Percentiles rank a stretch among this genome's conserved stretches.
phyloP scores from a whole-genome alignment of 2,113 vertebrate species.

The Crotalus horridus region DNA sequence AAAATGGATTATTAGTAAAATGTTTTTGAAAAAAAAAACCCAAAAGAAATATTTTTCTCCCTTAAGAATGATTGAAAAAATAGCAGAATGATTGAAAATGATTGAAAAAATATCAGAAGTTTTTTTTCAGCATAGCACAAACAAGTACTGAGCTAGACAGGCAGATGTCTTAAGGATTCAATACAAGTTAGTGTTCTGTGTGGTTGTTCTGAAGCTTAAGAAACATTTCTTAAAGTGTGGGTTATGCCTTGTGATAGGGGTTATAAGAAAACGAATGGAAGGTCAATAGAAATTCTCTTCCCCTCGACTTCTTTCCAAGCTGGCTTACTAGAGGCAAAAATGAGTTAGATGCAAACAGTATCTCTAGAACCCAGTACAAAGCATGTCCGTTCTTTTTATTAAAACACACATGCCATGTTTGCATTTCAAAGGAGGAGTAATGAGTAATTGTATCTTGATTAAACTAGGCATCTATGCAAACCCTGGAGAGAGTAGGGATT shows the following conservation, averaged over 20 bases:
- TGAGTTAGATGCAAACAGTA: neutral
- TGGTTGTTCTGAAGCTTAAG: neutral
- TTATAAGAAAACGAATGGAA: neutral
- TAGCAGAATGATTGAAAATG: neutral
- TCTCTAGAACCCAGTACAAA: neutral
- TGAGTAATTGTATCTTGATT: neutral
- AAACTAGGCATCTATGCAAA: neutral
- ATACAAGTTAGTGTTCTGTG: neutral
- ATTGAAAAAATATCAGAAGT: neutral
- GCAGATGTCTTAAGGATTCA: neutral
- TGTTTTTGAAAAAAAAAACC: neutral
- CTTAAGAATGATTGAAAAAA: neutral
- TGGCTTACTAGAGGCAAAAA: neutral
- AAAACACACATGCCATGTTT: neutral
- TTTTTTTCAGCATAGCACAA: neutral
- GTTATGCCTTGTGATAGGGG: neutral
- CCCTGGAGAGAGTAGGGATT: neutral
- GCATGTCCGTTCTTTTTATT: neutral
- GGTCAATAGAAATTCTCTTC: neutral
- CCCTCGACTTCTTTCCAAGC: neutral
- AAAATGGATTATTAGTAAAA: neutral
- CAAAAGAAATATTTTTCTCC: neutral
- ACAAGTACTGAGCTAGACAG: neutral
- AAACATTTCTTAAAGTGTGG: neutral
- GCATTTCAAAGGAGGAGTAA: neutral